Evolutionary conservation across 2,113 vertebrate genomes (phyloP).

Genomic region (Rutilus rutilus): DNA sequence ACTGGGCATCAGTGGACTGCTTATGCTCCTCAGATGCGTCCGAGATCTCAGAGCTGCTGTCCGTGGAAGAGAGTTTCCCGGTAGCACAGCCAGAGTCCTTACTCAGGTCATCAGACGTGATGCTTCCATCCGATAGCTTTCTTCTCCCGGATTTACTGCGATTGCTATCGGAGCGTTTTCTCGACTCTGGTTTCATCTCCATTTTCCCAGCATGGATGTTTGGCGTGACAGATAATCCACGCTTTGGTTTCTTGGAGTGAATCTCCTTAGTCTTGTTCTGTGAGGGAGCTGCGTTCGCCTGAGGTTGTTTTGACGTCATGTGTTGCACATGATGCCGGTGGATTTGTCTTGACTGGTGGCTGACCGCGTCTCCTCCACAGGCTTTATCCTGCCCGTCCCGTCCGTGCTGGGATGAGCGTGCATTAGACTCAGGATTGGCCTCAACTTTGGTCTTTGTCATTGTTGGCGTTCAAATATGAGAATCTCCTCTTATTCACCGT

Average conservation of each 20-base stretch:
- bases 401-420: constrained; percentile 35
- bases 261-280: constrained; percentile 72
- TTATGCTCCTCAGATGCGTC: constrained; percentile 84
- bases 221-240: constrained; percentile 50
- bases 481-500: neutral
- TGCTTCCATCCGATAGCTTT: constrained; percentile 74
- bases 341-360: constrained; percentile 55
- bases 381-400: constrained; percentile 59
- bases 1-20: constrained; percentile 73
- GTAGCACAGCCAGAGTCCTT: constrained; percentile 73
- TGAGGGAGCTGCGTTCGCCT: constrained; percentile 5
- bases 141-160: constrained; percentile 59
- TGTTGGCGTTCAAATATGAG: constrained; percentile 16
- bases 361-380: constrained; percentile 61
- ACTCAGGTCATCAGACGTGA: constrained; percentile 71
- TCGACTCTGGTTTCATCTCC: constrained; percentile 55
- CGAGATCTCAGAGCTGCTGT: constrained; percentile 90
- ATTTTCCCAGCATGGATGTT: constrained; percentile 59
- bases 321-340: constrained; percentile 39
- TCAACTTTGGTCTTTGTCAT: constrained; percentile 59
- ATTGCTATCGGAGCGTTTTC: constrained; percentile 57
- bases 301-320: constrained; percentile 51
- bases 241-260: constrained; percentile 64
- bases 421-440: constrained; percentile 19
- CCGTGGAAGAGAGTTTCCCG: constrained; percentile 80